These are phyloP conservation scores for Heliconius eleuchia DNA, from an alignment of 1,140 invertebrate genomes.

Conservation along the genomic window DNA sequence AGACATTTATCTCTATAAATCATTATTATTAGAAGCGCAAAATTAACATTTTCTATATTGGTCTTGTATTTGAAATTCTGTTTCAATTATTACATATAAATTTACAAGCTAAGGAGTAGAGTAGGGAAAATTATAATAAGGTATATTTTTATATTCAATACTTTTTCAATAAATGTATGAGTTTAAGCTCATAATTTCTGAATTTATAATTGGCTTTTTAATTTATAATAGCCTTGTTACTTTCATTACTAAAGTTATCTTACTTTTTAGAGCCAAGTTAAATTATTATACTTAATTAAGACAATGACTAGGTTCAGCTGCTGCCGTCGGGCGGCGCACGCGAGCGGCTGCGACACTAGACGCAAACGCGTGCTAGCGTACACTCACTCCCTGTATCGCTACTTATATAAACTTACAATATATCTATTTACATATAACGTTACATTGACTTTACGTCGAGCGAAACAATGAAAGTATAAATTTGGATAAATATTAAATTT, in stretches of 20 bases:
- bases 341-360: slow-evolving; percentile 39
- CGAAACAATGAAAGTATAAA: too few species aligned
- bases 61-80: slow-evolving; percentile 25
- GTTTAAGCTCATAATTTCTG: background rate
- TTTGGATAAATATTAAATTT: too few species aligned
- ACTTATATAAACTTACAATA: background rate
- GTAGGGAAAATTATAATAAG: slow-evolving; percentile 28
- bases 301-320: slow-evolving; percentile 67
- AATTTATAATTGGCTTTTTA: slow-evolving; percentile 20
- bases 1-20: slow-evolving; percentile 22
- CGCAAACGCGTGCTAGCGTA: slow-evolving; percentile 19
- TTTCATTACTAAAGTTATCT: slow-evolving; percentile 31
- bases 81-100: slow-evolving; percentile 31
- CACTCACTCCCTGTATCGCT: slow-evolving; percentile 11
- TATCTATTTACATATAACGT: background rate
- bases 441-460: background rate
- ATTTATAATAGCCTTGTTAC: slow-evolving; percentile 27
- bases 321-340: slow-evolving; percentile 64
- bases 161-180: background rate
- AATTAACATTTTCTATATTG: slow-evolving; percentile 35
- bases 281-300: slow-evolving; percentile 64
- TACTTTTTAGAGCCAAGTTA: slow-evolving; percentile 30
- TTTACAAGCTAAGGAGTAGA: slow-evolving; percentile 23
- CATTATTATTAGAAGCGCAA: slow-evolving; percentile 33
- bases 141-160: background rate